Evolutionary conservation across 2,797 vertebrate species (phyloP).

Genomic region (Eutrigla gurnardus): DNA sequence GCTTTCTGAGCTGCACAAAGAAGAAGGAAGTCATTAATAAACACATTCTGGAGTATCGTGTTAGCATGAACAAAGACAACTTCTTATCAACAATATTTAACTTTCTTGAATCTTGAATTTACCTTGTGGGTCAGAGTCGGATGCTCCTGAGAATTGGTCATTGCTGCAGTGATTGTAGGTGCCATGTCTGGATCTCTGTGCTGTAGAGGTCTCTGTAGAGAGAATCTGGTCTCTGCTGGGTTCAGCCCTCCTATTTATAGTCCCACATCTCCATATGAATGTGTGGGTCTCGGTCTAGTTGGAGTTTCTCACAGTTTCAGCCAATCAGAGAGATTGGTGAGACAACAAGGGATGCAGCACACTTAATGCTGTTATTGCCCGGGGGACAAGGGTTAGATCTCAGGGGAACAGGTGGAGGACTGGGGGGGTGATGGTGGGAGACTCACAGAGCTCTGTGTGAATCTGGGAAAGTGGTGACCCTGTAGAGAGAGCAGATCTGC

Average conservation of each 20-base stretch:
- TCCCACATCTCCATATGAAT: conserved; percentile 77
- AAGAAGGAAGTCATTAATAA: conserved; percentile 39
- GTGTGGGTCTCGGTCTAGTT: conserved; percentile 31
- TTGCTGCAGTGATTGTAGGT: conserved; percentile 71
- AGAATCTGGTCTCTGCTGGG: conserved; percentile 44
- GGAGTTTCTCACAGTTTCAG: conserved; percentile 4
- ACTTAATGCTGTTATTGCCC: neutral
- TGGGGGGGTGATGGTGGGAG: conserved; percentile 37
- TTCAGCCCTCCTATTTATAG: conserved; percentile 85
- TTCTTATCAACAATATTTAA: neutral
- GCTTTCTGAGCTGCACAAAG: conserved; percentile 45
- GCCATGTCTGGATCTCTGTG: conserved; percentile 78
- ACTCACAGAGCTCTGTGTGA: conserved; percentile 45
- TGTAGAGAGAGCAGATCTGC: conserved; percentile 14
- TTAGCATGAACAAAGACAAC: neutral
- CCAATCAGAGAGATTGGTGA: neutral
- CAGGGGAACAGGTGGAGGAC: conserved; percentile 27
- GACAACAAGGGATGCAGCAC: neutral
- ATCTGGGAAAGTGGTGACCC: conserved; percentile 76
- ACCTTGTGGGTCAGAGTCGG: conserved; percentile 76
- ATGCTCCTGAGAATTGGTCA: conserved; percentile 63
- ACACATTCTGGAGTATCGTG: conserved; percentile 40
- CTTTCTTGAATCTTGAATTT: conserved; percentile 46
- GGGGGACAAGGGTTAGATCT: neutral
- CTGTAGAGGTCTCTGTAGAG: conserved; percentile 71